Percentiles rank a stretch among this genome's conserved stretches.
phyloP scores from a whole-genome alignment of 1,140 invertebrate genomes.

The Drosophila erecta region DNA sequence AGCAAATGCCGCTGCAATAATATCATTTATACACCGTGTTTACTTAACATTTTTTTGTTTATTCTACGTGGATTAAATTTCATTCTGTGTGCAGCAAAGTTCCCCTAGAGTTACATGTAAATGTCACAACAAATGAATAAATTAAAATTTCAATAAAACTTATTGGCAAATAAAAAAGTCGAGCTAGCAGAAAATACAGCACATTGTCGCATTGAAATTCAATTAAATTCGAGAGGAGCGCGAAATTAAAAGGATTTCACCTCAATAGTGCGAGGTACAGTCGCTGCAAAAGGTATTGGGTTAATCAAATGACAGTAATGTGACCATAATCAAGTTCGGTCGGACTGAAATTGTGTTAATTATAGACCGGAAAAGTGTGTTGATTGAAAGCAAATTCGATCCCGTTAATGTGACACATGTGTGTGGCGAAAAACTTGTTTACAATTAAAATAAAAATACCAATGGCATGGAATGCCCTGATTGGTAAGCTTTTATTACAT shows the following conservation, averaged over 20 bases:
- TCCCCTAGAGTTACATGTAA: constrained; percentile 24
- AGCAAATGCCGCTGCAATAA: constrained; percentile 38
- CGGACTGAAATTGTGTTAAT: constrained; percentile 25
- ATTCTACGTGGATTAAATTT: constrained; percentile 53
- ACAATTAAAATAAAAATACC: constrained; percentile 19
- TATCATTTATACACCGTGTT: constrained; percentile 48
- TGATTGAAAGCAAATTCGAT: constrained; percentile 28
- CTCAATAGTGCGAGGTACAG: neutral
- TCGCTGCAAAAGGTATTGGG: constrained; percentile 8
- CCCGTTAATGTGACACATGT: constrained; percentile 1
- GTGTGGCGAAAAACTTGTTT: constrained; percentile 13
- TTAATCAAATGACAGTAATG: constrained; percentile 39
- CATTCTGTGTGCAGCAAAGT: constrained; percentile 19
- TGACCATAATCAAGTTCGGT: constrained; percentile 39
- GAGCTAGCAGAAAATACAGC: constrained; percentile 13
- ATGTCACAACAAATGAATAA: constrained; percentile 49
- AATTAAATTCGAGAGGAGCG: constrained; percentile 17
- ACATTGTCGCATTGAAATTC: constrained; percentile 7
- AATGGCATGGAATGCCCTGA: constrained; percentile 13
- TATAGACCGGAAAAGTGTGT: constrained; percentile 36
- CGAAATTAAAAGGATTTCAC: constrained; percentile 19
- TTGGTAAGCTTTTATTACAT: constrained; percentile 34
- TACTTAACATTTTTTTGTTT: constrained; percentile 32
- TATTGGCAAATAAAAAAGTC: constrained; percentile 21
- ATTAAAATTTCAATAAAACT: constrained; percentile 64